phyloP scores from a whole-genome alignment of 1,140 invertebrate genomes.

The Limonius californicus region DNA sequence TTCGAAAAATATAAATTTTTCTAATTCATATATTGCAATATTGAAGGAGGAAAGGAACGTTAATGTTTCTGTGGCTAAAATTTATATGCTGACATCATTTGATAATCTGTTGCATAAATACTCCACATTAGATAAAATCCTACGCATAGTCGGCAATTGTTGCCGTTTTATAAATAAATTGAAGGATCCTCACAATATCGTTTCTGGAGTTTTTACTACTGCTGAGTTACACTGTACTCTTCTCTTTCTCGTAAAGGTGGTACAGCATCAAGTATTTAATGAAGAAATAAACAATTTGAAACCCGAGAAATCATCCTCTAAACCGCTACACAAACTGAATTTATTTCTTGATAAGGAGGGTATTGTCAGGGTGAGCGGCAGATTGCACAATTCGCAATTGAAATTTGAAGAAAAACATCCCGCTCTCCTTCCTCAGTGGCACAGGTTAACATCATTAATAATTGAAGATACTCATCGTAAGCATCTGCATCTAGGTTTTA shows the following conservation, averaged over 20 bases:
- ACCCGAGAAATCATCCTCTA: not conserved
- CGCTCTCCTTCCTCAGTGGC: not conserved
- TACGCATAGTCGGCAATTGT: not conserved
- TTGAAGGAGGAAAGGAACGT: too few species aligned
- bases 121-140: not conserved
- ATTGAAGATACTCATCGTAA: not conserved
- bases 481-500: not conserved
- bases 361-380: not conserved
- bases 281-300: slow-evolving; percentile 8
- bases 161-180: not conserved
- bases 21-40: not conserved
- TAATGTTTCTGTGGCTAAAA: too few species aligned
- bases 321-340: not conserved
- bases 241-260: not conserved
- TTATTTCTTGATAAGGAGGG: not conserved
- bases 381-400: not conserved
- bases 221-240: not conserved
- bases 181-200: not conserved
- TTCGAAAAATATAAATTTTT: not conserved
- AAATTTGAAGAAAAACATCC: not conserved
- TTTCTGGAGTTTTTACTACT: not conserved
- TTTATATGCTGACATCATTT: not conserved
- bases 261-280: not conserved
- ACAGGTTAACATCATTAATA: not conserved
- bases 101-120: not conserved